Evolutionary conservation across 1,140 invertebrate species (phyloP), one percentile per base, ranked within the genome.

Genomic region (Polypedilum pembai): DNA sequence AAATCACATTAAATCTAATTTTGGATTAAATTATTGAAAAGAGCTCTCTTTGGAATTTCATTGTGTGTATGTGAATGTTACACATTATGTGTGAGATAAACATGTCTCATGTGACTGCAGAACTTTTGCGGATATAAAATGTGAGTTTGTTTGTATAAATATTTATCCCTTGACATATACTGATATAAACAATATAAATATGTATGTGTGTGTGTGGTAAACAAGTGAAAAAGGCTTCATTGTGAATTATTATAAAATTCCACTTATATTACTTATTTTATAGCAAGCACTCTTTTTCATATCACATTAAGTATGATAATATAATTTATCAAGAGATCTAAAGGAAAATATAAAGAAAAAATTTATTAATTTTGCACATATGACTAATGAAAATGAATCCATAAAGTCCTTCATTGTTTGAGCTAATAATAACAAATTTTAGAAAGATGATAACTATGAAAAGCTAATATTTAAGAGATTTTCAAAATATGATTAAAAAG

Each of bases 61-160:
- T 45, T 45, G 8, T 45, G 41, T 45, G 8, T 45, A 45, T 45
- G 41, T 45, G 41, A 15, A 33, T 33, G 24, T 33, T 33, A 33
- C 45, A 15, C 15, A 56, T 56, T n/a, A 56, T n/a, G 41, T 10
- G 41, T 8, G 12, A n/a, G 45, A 56, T 56, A 56, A 56, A 56
- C 45, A 56, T 56, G 45, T 56, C 45, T 56, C 45, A 12, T 56
- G 45, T 56, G 45, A 56, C 45, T 56, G 45, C 45, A 12, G 45
- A 56, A 56, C 45, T 56, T n/a, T 56, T 56, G n/a, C 45, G 45
- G 45, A 56, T 56, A 56, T 56, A 56, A 56, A 56, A 56, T 56
- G 45, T n/a, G n/a, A 3, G 24, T 33, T 33, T 33, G 24, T 33
- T 1, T 33, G 1, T 33, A 56, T 56, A n/a, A n/a, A 56, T 56